phyloP scores from a whole-genome alignment of 2,888 invertebrate species.

The Diaprepes abbreviatus region DNA sequence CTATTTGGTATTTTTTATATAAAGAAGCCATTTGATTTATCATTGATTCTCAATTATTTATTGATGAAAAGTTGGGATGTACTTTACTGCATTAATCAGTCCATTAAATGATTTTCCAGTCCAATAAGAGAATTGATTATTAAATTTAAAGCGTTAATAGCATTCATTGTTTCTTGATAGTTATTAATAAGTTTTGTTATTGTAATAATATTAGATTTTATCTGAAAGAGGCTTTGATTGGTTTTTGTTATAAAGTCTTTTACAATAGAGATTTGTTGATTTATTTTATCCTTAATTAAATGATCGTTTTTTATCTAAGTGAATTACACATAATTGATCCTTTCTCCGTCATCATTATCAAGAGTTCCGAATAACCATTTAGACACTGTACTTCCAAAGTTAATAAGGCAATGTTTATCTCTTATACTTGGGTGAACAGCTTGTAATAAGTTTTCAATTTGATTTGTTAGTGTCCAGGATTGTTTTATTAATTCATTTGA shows the following conservation, averaged over 20 bases:
- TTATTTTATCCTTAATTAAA: too few species aligned
- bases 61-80: background rate
- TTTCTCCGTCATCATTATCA: slow-evolving; percentile 5
- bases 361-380: slow-evolving; percentile 5
- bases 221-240: background rate
- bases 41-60: background rate
- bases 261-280: too few species aligned
- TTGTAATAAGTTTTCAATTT: background rate
- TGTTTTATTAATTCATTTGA: background rate
- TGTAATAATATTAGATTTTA: background rate
- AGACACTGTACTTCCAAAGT: background rate
- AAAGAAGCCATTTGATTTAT: background rate
- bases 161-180: background rate
- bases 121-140: background rate
- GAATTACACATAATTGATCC: too few species aligned
- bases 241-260: background rate
- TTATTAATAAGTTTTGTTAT: background rate
- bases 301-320: too few species aligned
- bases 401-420: background rate
- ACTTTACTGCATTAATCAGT: background rate
- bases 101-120: background rate
- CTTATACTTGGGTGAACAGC: background rate
- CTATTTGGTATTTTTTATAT: background rate
- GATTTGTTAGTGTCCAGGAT: background rate
- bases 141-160: background rate